Base-by-base conservation (phyloP, 1,140 invertebrate genomes). In the Trachymyrmex septentrionalis region DNA sequence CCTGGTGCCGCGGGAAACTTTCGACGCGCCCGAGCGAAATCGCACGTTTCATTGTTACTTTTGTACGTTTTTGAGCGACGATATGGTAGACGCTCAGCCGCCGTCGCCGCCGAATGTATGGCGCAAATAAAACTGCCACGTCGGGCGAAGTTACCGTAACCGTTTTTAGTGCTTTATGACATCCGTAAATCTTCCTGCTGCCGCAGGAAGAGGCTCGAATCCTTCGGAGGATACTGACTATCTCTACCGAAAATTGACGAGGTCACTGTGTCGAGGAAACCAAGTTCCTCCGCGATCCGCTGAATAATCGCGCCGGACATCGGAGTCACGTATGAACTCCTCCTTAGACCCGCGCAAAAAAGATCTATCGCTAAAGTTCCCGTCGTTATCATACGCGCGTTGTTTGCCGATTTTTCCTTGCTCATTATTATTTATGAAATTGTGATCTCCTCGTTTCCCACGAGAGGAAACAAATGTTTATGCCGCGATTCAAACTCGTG, bases 151-250 rank as follows among this genome's bases (percentile, higher is more conserved):
- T 92, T 92, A 85, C 90, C 80, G 88, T 91, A 91, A 92, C 89
- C 80, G 89, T 92, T 93, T 92, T 93, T 91, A 90, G 88, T 92
- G 81, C 91, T 94, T 94, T 93, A 93, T 93, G 91, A 87, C 91
- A 63, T 72, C 90, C 88, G 90, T 94, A 94, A 94, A 94, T 94
- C 86, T 78, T 61, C 27, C n/a, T n/a, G 24, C 48, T 50, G 71
- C 82, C 55, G 34, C 75, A n/a, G 81, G 44, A 81, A 44, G 55
- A 57, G 86, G 88, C 80, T 78, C 57, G 78, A 87, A 86, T 88
- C 86, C 86, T 89, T 87, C 44, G 85, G 88, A 89, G 89, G 64
- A 21, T 30, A 38, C 64, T 38, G 57, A 66, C 30, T 80, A 69
- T 91, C 76, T 87, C 44, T 50, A 44, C 30, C n/a, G 64, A 64